Conservation (phyloP, 2,113 vertebrate species). For the Pipra filicauda region DNA sequence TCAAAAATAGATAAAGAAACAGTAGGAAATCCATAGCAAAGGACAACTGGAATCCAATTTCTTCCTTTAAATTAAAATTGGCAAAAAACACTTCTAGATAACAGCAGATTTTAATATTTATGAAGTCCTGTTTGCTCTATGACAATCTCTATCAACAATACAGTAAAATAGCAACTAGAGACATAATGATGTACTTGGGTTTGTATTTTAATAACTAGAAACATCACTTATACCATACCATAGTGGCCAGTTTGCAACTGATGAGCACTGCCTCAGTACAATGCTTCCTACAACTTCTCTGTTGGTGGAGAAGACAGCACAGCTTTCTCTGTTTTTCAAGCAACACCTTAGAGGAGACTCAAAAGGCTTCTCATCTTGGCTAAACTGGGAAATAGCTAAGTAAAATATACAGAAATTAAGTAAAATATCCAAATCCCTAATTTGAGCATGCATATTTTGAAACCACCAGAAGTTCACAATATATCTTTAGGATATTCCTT, state of each 20-base stretch:
- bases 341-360: background rate
- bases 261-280: background rate
- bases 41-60: background rate
- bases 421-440: background rate
- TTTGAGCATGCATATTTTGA: background rate
- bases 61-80: conserved; percentile 8
- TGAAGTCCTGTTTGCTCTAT: background rate
- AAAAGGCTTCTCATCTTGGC: background rate
- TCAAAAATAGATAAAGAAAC: conserved; percentile 39
- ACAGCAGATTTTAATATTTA: background rate
- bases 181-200: background rate
- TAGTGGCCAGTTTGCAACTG: background rate
- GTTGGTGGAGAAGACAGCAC: background rate
- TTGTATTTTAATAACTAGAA: background rate
- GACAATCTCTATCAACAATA: background rate
- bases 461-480: background rate
- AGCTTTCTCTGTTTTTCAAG: background rate
- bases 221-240: background rate
- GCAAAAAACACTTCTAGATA: background rate
- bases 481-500: background rate
- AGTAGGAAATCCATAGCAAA: conserved; percentile 10
- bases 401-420: background rate
- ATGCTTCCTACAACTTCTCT: background rate
- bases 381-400: background rate
- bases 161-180: background rate